Evolutionary conservation across 2,113 vertebrate species (phyloP).

Genomic region (Scopus umbretta): DNA sequence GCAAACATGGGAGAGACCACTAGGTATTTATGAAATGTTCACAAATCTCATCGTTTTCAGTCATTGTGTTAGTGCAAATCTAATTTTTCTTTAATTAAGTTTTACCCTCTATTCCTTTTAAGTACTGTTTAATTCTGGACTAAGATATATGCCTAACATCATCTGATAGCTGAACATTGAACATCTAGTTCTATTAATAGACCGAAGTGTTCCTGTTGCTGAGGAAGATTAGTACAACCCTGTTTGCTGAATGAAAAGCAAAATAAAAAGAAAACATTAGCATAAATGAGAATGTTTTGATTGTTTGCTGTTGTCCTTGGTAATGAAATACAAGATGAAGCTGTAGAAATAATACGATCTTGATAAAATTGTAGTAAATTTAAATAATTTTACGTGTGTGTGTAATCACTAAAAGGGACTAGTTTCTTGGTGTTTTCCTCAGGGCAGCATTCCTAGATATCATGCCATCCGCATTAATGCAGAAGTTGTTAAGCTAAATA

Average conservation of each 20-base stretch:
- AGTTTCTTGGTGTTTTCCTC: background rate
- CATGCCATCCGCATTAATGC: background rate
- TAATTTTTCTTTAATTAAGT: background rate
- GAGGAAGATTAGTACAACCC: conserved; percentile 2
- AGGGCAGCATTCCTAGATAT: background rate
- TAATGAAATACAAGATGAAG: conserved; percentile 6
- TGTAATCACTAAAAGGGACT: background rate
- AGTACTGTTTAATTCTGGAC: background rate
- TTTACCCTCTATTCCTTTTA: background rate
- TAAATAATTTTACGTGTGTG: background rate
- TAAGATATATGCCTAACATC: background rate
- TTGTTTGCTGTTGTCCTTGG: background rate
- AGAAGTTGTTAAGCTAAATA: background rate
- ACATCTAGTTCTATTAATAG: conserved; percentile 20
- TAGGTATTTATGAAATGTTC: background rate
- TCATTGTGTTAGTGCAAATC: background rate
- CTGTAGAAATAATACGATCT: background rate
- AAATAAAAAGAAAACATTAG: background rate
- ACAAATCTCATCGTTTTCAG: background rate
- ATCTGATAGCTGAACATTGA: background rate
- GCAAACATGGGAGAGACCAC: background rate
- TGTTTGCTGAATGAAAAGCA: conserved; percentile 1
- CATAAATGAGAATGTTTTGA: background rate
- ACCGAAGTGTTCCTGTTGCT: background rate
- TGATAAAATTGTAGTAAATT: background rate